Evolutionary conservation across 1,140 invertebrate species (phyloP).

Genomic region (Pollicipes pollicipes): DNA sequence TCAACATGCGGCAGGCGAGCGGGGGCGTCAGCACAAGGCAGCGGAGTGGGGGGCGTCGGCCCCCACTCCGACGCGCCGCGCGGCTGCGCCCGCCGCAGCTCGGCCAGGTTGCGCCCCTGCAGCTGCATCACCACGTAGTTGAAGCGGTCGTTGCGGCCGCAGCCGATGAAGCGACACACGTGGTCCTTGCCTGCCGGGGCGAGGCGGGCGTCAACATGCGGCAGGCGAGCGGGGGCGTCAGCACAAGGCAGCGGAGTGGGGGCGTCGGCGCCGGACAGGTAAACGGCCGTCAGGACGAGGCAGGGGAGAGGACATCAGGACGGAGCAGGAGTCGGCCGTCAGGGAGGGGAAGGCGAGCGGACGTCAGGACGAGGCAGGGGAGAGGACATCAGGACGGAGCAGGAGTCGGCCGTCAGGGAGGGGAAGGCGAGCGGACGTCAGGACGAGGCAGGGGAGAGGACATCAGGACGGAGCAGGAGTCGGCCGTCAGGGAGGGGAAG

Average conservation of each 20-base stretch:
- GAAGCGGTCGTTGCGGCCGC: constrained; percentile 94
- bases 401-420: too few relatives aligned
- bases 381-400: too few relatives aligned
- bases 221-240: constrained; percentile 5
- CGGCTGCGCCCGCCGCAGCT: constrained; percentile 80
- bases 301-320: constrained; percentile 24
- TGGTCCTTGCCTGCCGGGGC: constrained; percentile 64
- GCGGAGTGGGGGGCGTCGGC: constrained; percentile 18
- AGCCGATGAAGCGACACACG: constrained; percentile 92
- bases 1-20: constrained; percentile 8
- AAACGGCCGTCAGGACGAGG: constrained; percentile 25
- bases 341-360: too few relatives aligned
- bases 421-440: too few relatives aligned
- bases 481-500: constrained; percentile 17
- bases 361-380: constrained; percentile 21
- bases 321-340: too few relatives aligned
- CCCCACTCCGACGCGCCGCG: too few relatives aligned
- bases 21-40: constrained; percentile 8
- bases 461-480: too few relatives aligned
- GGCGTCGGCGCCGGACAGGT: constrained; percentile 17
- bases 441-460: constrained; percentile 14
- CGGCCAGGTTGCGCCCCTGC: constrained; percentile 94
- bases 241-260: constrained; percentile 14
- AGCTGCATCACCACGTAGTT: constrained; percentile 99
- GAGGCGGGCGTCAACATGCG: constrained; percentile 11